Evolutionary conservation across 2,113 vertebrate species (phyloP).

Genomic region (Hiodon tergisus): DNA sequence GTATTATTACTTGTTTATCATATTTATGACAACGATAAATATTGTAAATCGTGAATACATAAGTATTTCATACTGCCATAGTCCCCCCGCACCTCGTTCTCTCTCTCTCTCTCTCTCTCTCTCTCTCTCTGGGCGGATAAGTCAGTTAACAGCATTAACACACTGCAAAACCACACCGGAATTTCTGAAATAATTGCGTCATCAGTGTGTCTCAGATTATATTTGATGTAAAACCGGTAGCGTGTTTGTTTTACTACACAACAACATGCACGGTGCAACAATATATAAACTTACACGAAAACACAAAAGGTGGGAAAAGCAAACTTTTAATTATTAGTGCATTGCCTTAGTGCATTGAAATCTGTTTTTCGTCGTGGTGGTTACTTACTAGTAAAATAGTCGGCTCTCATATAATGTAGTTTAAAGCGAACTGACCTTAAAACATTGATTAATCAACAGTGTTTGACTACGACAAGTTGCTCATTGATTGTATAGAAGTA

Average conservation of each 20-base stretch:
- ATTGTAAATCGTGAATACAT: neutral
- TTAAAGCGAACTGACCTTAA: no score
- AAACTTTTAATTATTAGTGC: neutral
- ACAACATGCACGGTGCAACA: neutral
- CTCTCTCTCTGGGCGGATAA: slow-evolving; percentile 17
- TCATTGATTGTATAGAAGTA: no score
- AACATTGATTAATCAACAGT: no score
- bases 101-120: slow-evolving; percentile 33
- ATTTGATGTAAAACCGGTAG: neutral
- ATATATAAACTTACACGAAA: neutral
- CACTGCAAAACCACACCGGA: slow-evolving; percentile 56
- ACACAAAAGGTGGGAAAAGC: neutral
- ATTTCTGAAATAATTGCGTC: slow-evolving; percentile 46
- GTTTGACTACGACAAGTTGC: no score
- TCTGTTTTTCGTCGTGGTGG: no score
- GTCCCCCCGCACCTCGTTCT: slow-evolving; percentile 23
- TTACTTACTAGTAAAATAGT: no score
- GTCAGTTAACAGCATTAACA: slow-evolving; percentile 11
- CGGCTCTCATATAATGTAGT: no score
- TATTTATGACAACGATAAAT: no score
- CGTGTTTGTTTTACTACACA: slow-evolving; percentile 14
- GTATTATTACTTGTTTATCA: no score
- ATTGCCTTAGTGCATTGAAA: neutral
- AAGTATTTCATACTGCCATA: slow-evolving; percentile 19
- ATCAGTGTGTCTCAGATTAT: slow-evolving; percentile 25